phyloP scores from a whole-genome alignment of 2,113 vertebrate species.

The Riparia riparia region DNA sequence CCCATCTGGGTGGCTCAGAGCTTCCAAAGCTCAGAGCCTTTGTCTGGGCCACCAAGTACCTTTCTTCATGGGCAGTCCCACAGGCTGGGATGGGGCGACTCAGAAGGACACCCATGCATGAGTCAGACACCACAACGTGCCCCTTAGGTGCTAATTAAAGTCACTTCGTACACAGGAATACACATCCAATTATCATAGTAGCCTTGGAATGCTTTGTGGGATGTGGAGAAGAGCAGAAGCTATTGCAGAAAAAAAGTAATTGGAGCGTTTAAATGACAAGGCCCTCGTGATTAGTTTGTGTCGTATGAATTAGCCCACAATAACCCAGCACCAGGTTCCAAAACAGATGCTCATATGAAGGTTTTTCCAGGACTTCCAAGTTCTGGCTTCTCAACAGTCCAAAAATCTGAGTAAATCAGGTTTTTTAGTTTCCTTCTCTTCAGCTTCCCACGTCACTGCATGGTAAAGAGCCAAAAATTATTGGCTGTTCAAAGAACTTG shows the following conservation, averaged over 20 bases:
- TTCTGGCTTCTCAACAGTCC: not conserved
- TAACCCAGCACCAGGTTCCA: not conserved
- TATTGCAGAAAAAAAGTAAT: slow-evolving; percentile 34
- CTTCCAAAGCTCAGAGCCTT: not conserved
- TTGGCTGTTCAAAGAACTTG: not conserved
- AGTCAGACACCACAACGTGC: not conserved
- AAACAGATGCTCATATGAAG: not conserved
- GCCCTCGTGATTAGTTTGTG: not conserved
- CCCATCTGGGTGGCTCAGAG: not conserved
- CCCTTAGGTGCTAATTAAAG: slow-evolving; percentile 37
- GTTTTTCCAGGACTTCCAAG: not conserved
- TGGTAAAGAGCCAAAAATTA: not conserved
- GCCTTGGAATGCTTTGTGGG: slow-evolving; percentile 26
- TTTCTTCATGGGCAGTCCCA: not conserved
- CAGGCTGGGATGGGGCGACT: not conserved
- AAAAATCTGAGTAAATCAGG: not conserved
- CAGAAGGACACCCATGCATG: not conserved
- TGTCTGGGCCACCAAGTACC: not conserved
- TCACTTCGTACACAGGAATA: slow-evolving; percentile 16
- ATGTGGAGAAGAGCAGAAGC: slow-evolving; percentile 9
- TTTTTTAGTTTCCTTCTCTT: not conserved
- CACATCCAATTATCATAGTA: slow-evolving; percentile 46
- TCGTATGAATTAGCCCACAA: not conserved
- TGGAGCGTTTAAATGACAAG: not conserved
- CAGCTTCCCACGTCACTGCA: not conserved